Conservation (phyloP, 2,113 vertebrate genomes). For the Carollia perspicillata region DNA sequence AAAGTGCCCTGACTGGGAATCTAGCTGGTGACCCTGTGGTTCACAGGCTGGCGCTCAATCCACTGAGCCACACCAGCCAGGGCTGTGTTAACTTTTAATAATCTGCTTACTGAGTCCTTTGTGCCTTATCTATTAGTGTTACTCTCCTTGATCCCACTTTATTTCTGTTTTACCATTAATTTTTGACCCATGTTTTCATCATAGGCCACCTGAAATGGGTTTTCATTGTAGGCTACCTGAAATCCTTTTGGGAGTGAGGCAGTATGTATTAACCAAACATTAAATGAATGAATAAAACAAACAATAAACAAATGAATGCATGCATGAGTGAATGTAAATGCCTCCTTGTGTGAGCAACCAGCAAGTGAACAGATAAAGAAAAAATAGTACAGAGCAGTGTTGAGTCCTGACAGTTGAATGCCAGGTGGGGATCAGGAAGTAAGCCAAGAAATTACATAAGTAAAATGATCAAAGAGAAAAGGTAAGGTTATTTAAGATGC, state of each 20-base stretch:
- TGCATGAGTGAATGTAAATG: conserved; percentile 24
- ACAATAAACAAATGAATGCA: neutral
- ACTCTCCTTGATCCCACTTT: conserved; percentile 6
- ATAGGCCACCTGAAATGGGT: neutral
- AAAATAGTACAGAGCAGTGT: neutral
- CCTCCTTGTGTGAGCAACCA: neutral
- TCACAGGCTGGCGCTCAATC: no score
- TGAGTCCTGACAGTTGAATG: neutral
- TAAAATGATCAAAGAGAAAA: conserved; percentile 2
- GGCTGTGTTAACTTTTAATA: neutral
- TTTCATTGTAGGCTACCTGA: conserved; percentile 27
- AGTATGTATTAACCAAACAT: neutral
- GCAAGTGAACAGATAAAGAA: conserved; percentile 13
- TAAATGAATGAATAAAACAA: neutral
- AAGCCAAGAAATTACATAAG: conserved; percentile 7
- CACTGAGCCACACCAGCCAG: no score
- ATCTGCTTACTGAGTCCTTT: neutral
- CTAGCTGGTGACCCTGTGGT: no score
- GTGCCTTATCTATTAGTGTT: conserved; percentile 14
- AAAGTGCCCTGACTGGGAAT: no score
- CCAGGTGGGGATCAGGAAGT: neutral
- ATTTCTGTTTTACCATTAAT: conserved; percentile 53
- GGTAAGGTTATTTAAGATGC: neutral
- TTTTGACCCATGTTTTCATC: conserved; percentile 22
- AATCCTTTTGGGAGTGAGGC: conserved; percentile 26